Percentiles rank a stretch among this genome's conserved stretches.
phyloP scores from a whole-genome alignment of 2,888 invertebrate species.

The Empis livida region DNA sequence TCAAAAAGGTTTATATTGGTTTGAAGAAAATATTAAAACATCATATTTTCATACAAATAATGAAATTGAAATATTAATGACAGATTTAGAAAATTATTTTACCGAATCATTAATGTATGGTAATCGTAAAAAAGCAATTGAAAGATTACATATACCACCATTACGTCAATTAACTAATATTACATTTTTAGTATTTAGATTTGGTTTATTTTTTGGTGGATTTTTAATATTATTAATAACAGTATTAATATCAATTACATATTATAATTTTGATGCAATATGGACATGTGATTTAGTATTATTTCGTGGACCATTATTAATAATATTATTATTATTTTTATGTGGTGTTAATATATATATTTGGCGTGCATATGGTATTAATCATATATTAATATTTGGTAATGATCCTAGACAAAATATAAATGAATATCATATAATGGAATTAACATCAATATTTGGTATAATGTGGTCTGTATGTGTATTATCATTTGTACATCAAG shows the following conservation, averaged over 20 bases:
- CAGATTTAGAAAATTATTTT: slow-evolving; percentile 81
- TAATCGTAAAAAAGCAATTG: slow-evolving; percentile 95
- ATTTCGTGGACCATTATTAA: slow-evolving; percentile 85
- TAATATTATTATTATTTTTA: slow-evolving; percentile 85
- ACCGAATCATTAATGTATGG: slow-evolving; percentile 82
- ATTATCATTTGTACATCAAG: slow-evolving; percentile 49
- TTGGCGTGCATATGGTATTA: slow-evolving; percentile 94
- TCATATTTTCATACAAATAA: slow-evolving; percentile 94
- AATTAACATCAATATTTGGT: slow-evolving; percentile 82
- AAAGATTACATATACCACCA: slow-evolving; percentile 90
- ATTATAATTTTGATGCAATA: slow-evolving; percentile 13
- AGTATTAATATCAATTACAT: slow-evolving; percentile 78
- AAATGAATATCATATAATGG: slow-evolving; percentile 89
- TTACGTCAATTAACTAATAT: slow-evolving; percentile 84
- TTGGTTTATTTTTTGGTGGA: slow-evolving; percentile 90
- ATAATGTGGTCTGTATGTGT: slow-evolving; percentile 86
- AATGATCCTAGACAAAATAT: slow-evolving; percentile 89
- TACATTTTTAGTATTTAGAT: slow-evolving; percentile 93
- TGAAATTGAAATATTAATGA: slow-evolving; percentile 90
- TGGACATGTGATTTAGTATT: slow-evolving; percentile 78
- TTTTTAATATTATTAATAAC: slow-evolving; percentile 80
- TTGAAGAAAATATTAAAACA: slow-evolving; percentile 80
- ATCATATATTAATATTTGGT: slow-evolving; percentile 95
- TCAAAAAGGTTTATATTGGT: slow-evolving; percentile 82
- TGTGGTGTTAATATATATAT: slow-evolving; percentile 95